Evolutionary conservation across 2,113 vertebrate species (phyloP), one percentile per base, ranked within the genome.

Genomic region (Atrichornis clamosus): DNA sequence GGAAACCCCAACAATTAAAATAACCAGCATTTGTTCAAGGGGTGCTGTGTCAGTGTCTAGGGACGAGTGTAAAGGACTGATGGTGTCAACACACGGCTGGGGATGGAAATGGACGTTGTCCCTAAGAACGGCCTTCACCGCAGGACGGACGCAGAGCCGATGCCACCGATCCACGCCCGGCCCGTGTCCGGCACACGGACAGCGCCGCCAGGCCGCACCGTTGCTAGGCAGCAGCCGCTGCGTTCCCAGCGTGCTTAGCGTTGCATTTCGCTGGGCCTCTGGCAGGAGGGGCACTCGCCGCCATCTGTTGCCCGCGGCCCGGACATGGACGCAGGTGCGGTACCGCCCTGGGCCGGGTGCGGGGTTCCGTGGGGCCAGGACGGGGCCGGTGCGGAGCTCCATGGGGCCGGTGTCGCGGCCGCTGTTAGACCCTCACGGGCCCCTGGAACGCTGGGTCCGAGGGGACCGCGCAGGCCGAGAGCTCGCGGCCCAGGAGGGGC

Each of bases 91-190:
- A 15, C 81, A 15, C 5, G 47, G 21, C 33, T 7, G 26, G 37
- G 16, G 19, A 11, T 19, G 14, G 10, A 13, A 35, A 4, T 14
- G 24, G 20, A 7, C 10, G 13, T 7, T 17, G 22, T 3, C 13
- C 14, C 23, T 18, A 6, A 5, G 15, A 7, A 26, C 55, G 10
- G 26, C 39, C 5, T 3, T 10, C 32, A 6, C 10, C 6, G 6
- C 11, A 4, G 4, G 1, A 28, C 1, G 1, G 1, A n/a, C 32
- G 3, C 28, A 3, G 8, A 17, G 18, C 7, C 13, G 1, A 9
- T 13, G 1, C 1, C 0, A 13, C 15, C 35, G 4, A 1, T 10
- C 15, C 35, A 13, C 12, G 7, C 13, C 2, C 15, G 11, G 41
- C 13, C 20, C 35, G 13, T 3, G 12, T 11, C 19, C 32, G 7